A percentile compares a stretch with the other conserved stretches of the same genome.
These are phyloP conservation scores for Nycteola revayana DNA, from an alignment of 2,888 invertebrate genomes.

Conservation along the genomic window DNA sequence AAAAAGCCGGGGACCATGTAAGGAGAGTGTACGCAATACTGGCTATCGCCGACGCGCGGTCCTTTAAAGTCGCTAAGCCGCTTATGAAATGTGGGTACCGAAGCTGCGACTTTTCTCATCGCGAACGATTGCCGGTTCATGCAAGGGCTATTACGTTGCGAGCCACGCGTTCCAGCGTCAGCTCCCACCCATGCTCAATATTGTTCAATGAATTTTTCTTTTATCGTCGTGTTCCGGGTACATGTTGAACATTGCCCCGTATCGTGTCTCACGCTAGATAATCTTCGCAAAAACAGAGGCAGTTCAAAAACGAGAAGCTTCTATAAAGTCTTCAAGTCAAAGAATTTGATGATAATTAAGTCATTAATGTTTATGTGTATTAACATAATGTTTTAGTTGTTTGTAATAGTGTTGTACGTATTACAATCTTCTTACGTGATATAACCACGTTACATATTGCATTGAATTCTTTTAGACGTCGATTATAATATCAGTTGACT, in stretches of 20 bases:
- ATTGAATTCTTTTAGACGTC: too few relatives aligned
- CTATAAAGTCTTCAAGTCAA: neutral
- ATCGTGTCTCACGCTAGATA: slow-evolving; percentile 25
- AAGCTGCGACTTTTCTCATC: slow-evolving; percentile 64
- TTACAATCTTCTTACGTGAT: too few relatives aligned
- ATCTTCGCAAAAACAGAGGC: slow-evolving; percentile 20
- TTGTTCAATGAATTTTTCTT: slow-evolving; percentile 36
- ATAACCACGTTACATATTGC: too few relatives aligned
- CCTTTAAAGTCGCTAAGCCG: slow-evolving; percentile 68
- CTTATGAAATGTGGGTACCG: slow-evolving; percentile 67
- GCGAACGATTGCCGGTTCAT: slow-evolving; percentile 22
- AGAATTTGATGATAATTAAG: too few relatives aligned
- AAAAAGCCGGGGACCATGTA: slow-evolving; percentile 54
- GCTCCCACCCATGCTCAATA: too few relatives aligned
- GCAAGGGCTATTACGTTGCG: slow-evolving; percentile 15
- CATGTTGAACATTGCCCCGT: slow-evolving; percentile 25
- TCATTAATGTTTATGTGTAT: too few relatives aligned
- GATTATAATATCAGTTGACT: too few relatives aligned
- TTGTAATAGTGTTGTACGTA: too few relatives aligned
- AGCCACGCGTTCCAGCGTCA: slow-evolving; percentile 6
- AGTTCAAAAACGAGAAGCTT: slow-evolving; percentile 1
- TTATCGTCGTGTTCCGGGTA: slow-evolving; percentile 39
- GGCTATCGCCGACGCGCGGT: slow-evolving; percentile 54
- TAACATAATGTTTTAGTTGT: too few relatives aligned
- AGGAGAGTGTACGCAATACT: slow-evolving; percentile 55